These are phyloP conservation scores for Ictalurus furcatus DNA, from an alignment of 2,113 vertebrate species.

Conservation along the genomic window DNA sequence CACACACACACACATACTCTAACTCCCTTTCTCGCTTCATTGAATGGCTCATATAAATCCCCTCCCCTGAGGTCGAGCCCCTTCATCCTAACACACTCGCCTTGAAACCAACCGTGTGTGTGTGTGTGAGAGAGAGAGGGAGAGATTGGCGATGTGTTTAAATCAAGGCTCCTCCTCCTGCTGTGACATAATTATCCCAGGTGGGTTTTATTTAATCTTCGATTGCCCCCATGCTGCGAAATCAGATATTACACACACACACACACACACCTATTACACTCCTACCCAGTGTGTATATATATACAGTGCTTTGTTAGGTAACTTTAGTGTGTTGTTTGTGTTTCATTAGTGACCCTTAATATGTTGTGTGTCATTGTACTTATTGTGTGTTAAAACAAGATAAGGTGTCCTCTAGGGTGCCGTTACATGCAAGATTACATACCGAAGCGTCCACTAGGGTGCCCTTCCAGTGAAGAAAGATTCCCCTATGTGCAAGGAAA, in stretches of 20 bases:
- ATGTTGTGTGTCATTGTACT: background rate
- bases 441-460: background rate
- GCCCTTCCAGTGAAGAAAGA: background rate
- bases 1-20: background rate
- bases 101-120: conserved; percentile 26
- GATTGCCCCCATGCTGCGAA: conserved; percentile 72
- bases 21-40: conserved; percentile 50
- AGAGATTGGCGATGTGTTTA: background rate
- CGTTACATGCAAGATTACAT: background rate
- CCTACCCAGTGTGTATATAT: background rate
- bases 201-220: conserved; percentile 59
- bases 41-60: conserved; percentile 45
- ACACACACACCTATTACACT: background rate
- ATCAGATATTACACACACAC: conserved; percentile 57
- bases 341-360: background rate
- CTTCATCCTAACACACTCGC: conserved; percentile 14
- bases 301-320: background rate
- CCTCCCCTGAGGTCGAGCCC: conserved; percentile 5
- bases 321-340: background rate
- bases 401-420: background rate
- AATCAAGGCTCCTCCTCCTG: conserved; percentile 17
- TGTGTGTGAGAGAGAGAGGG: background rate
- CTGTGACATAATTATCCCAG: conserved; percentile 63
- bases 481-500: background rate
- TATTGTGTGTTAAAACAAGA: background rate